These are phyloP conservation scores for Semaprochilodus insignis DNA, from an alignment of 2,797 vertebrate species.

Conservation along the genomic window DNA sequence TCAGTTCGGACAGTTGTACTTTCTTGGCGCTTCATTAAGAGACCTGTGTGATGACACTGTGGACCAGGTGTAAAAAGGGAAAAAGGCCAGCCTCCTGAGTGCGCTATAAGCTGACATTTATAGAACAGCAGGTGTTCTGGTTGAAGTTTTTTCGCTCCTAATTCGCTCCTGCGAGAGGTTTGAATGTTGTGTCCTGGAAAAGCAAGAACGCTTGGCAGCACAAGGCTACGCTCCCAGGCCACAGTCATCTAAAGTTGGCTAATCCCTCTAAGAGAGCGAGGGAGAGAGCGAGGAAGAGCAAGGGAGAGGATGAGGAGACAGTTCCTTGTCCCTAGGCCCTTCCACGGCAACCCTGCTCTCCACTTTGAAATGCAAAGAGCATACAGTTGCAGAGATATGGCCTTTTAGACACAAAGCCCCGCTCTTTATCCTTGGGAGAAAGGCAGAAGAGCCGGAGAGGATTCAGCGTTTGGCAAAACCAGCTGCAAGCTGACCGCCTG, in stretches of 20 bases:
- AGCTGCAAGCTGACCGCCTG: constrained; percentile 12
- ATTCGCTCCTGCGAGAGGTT: constrained; percentile 31
- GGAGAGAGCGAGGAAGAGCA: background rate
- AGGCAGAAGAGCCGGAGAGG: constrained; percentile 6
- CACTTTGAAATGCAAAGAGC: constrained; percentile 48
- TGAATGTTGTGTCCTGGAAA: constrained; percentile 28
- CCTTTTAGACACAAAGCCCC: constrained; percentile 37
- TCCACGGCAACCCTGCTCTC: constrained; percentile 12
- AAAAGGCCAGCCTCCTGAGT: constrained; percentile 1
- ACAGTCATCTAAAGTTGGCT: constrained; percentile 21
- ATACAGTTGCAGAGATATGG: constrained; percentile 24
- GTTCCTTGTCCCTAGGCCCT: constrained; percentile 17
- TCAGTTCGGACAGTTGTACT: background rate
- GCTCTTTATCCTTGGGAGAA: constrained; percentile 22
- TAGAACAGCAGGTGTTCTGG: constrained; percentile 28
- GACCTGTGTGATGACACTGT: background rate
- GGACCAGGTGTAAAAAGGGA: background rate
- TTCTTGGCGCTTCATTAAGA: background rate
- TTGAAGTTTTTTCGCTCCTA: background rate
- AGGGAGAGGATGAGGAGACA: background rate
- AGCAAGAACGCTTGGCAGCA: constrained; percentile 5
- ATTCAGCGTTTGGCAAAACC: constrained; percentile 17
- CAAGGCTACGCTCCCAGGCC: constrained; percentile 25
- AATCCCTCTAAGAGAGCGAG: background rate
- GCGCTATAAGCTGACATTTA: constrained; percentile 23